Percentiles rank a stretch among this genome's conserved stretches.
Evolutionary conservation across 1,140 invertebrate species (phyloP).

Genomic region (Battus philenor): DNA sequence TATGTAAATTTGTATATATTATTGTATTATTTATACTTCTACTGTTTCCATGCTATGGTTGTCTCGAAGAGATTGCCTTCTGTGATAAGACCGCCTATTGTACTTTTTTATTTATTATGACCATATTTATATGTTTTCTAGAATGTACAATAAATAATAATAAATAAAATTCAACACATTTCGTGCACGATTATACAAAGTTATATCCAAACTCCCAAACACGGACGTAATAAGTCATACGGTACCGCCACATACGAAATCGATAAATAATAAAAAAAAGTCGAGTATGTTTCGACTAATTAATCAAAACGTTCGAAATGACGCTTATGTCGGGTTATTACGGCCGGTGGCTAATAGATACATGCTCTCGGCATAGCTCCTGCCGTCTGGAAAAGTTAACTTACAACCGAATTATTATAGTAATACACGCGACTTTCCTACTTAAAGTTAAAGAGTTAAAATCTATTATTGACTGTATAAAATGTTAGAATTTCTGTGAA

Average conservation of each 20-base stretch:
- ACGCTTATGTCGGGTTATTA: slow-evolving; percentile 44
- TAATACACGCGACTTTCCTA: not conserved
- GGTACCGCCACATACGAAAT: slow-evolving; percentile 1
- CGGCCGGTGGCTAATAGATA: slow-evolving; percentile 34
- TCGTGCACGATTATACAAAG: not conserved
- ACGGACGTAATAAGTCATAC: not conserved
- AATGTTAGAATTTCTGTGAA: not conserved
- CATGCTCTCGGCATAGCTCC: slow-evolving; percentile 20
- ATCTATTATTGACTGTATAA: not conserved
- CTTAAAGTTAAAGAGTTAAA: not conserved
- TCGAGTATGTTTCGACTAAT: slow-evolving; percentile 23
- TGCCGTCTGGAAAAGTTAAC: not conserved
- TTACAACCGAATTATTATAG: not conserved
- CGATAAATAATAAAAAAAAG: slow-evolving; percentile 2
- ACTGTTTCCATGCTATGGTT: no score
- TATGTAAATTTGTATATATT: no score
- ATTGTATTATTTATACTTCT: no score
- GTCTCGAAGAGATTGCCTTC: no score
- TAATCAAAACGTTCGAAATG: slow-evolving; percentile 38
- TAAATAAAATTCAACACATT: no score
- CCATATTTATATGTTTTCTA: not conserved
- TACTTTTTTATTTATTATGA: no score
- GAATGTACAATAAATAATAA: not conserved
- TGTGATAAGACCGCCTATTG: no score
- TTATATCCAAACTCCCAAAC: not conserved